Conservation (phyloP, 2,113 vertebrate species). For the Podarcis raffonei region DNA sequence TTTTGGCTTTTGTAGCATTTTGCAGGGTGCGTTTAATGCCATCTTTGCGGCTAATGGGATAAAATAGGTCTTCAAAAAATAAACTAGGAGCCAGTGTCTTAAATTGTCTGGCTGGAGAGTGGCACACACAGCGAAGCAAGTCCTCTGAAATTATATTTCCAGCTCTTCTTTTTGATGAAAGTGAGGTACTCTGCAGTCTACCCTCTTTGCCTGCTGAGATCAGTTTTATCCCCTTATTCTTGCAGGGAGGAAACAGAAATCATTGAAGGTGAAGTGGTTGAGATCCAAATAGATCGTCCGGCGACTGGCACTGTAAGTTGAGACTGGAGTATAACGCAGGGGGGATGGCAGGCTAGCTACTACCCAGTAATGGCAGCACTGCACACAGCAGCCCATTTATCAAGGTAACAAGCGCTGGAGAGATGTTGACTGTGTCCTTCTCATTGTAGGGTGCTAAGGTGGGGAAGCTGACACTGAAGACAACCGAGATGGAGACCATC, state of each 20-base stretch:
- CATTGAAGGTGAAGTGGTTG: conserved; percentile 95
- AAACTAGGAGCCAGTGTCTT: background rate
- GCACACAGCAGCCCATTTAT: background rate
- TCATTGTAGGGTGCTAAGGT: conserved; percentile 87
- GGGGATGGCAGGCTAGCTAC: background rate
- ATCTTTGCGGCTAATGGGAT: background rate
- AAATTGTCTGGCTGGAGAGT: background rate
- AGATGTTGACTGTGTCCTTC: background rate
- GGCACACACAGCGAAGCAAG: background rate
- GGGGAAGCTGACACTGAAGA: conserved; percentile 93
- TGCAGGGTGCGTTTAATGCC: background rate
- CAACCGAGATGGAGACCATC: conserved; percentile 95
- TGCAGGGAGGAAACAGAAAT: conserved; percentile 93
- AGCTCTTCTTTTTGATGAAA: background rate
- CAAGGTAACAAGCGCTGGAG: background rate
- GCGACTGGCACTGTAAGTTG: conserved; percentile 90
- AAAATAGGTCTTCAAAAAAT: background rate
- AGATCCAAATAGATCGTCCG: conserved; percentile 94
- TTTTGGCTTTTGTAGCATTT: background rate
- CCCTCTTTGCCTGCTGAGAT: background rate
- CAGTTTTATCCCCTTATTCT: rapidly evolving
- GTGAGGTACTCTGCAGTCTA: background rate
- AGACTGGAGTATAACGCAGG: rapidly evolving
- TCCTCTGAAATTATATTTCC: background rate
- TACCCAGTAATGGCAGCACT: background rate